Evolutionary conservation across 2,113 vertebrate genomes (phyloP).

Genomic region (Oryzias curvinotus): DNA sequence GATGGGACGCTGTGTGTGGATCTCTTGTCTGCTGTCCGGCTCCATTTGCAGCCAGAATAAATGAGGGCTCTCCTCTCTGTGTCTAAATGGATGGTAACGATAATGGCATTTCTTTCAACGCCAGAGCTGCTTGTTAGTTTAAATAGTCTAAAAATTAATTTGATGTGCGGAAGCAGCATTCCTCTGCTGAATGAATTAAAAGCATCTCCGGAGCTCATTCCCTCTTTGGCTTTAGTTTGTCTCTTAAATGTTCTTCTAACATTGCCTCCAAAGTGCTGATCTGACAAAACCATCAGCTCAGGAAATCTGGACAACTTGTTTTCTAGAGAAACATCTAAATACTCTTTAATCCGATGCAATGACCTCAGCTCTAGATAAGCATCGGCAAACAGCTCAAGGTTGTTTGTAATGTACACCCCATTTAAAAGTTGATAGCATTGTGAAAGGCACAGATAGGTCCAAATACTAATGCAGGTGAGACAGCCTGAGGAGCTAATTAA

Average conservation of each 20-base stretch:
- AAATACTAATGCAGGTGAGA: slow-evolving; percentile 53
- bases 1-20: neutral
- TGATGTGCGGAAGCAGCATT: slow-evolving; percentile 42
- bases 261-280: slow-evolving; percentile 42
- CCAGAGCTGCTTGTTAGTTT: slow-evolving; percentile 51
- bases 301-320: neutral
- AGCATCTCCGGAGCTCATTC: slow-evolving; percentile 17
- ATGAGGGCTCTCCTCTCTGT: slow-evolving; percentile 34
- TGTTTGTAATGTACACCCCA: slow-evolving; percentile 60
- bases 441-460: slow-evolving; percentile 44
- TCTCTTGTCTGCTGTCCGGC: slow-evolving; percentile 12
- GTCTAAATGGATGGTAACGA: slow-evolving; percentile 49
- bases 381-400: slow-evolving; percentile 68
- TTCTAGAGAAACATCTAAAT: slow-evolving; percentile 6
- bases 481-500: slow-evolving; percentile 68
- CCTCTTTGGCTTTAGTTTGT: slow-evolving; percentile 1
- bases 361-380: slow-evolving; percentile 63
- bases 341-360: slow-evolving; percentile 35
- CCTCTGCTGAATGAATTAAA: slow-evolving; percentile 24
- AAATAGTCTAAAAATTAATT: slow-evolving; percentile 66
- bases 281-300: slow-evolving; percentile 18
- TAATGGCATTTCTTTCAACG: slow-evolving; percentile 53
- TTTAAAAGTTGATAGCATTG: slow-evolving; percentile 50
- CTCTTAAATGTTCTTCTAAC: slow-evolving; percentile 43
- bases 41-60: slow-evolving; percentile 19